Base-by-base conservation (phyloP, 2,113 vertebrate genomes). In the Pteropus alecto region DNA sequence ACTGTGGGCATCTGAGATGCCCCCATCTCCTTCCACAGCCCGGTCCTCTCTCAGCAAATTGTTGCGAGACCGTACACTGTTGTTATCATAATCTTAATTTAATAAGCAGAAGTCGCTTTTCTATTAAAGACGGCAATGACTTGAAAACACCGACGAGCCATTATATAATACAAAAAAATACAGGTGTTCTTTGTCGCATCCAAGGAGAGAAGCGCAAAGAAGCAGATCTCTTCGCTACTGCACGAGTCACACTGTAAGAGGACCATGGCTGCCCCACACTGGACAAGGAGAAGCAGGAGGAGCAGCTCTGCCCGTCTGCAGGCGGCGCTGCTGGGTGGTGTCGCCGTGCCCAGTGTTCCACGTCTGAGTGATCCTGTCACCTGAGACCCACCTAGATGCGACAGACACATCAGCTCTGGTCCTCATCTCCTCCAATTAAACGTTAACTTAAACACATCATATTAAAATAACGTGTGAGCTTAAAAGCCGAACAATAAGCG, bases 271-370 rank as follows among this genome's bases (percentile, higher is more conserved):
- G 2, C 28, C 10, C 38, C 18, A 41, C 65, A 12, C 6, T 28
- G 43, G 8, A 22, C 38, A 54, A 35, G 12, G 19, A 48, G 30
- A 79, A 61, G 28, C 0, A 10, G 7, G 6, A 71, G 24, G 6
- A n/a, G 33, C 3, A 6, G 2, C 14, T 6, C 3, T 3, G 3
- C 12, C 26, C 65, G 41, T 18, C 74, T 4, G 13, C 3, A 58
- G 28, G 15, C 2, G 46, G 2, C 8, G 7, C 2, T 12, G 48
- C 4, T 21, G 38, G 5, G 4, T 30, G 61, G 1, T 51, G 35
- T 10, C 24, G 38, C 38, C 3, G 38, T 38, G 3, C 38, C 38
- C 38, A 38, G 38, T 38, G 38, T 38, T 38, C 15, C 33, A 54
- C 15, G 1, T 61, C 21, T 65, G 41, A 30, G n/a, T 11, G 21